Percentiles rank a stretch among this genome's conserved stretches.
These are phyloP conservation scores for Megalops atlanticus DNA, from an alignment of 2,113 vertebrate genomes.

Conservation along the genomic window DNA sequence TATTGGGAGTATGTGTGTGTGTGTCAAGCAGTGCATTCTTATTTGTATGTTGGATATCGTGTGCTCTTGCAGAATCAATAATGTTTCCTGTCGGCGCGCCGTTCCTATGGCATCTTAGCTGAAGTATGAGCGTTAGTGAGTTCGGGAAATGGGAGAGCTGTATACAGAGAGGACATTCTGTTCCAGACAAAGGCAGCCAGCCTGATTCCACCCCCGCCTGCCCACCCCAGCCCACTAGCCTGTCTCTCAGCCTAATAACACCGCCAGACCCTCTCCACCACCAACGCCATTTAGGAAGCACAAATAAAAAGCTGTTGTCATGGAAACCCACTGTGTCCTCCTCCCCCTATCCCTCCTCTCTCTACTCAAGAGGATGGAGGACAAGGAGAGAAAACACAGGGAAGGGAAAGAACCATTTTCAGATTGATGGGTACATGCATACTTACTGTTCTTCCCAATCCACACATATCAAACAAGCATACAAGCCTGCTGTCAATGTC, in stretches of 20 bases:
- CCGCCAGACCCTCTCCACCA: constrained; percentile 48
- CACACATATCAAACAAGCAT: constrained; percentile 10
- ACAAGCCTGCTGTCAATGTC: constrained; percentile 12
- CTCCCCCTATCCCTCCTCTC: constrained; percentile 44
- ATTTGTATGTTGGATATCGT: constrained; percentile 9
- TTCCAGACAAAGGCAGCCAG: constrained; percentile 59
- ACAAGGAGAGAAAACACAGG: constrained; percentile 37
- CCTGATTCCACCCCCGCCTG: constrained; percentile 57
- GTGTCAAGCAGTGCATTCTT: neutral
- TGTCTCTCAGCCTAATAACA: constrained; percentile 47
- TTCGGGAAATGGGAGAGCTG: constrained; percentile 43
- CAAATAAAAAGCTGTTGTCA: constrained; percentile 68
- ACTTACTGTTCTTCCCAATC: neutral
- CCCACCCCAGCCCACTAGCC: constrained; percentile 49
- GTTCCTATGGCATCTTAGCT: constrained; percentile 30
- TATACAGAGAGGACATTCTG: constrained; percentile 56
- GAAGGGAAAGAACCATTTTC: constrained; percentile 24
- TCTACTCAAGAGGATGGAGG: constrained; percentile 39
- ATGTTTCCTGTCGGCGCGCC: neutral
- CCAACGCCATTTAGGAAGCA: constrained; percentile 56
- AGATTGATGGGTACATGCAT: constrained; percentile 29
- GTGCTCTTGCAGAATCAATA: neutral
- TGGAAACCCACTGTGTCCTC: constrained; percentile 62
- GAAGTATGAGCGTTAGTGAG: constrained; percentile 36
- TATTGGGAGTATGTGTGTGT: neutral